A percentile compares a stretch with the other conserved stretches of the same genome.
phyloP scores from a whole-genome alignment of 2,888 invertebrate genomes.

The Brachycybe producta region DNA sequence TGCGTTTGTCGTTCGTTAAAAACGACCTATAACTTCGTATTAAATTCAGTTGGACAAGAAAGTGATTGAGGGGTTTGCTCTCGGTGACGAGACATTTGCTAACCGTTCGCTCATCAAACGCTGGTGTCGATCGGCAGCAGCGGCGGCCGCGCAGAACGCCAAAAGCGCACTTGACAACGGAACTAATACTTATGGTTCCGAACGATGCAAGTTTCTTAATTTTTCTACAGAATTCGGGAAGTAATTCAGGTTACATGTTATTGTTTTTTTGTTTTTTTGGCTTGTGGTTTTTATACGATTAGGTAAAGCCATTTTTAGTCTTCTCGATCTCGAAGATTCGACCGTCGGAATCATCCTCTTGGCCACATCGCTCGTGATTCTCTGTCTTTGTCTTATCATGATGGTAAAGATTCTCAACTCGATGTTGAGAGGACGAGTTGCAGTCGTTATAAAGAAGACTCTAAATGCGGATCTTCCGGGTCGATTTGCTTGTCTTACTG shows the following conservation, averaged over 20 bases:
- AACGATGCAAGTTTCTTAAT: background rate
- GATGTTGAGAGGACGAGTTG: slow-evolving; percentile 24
- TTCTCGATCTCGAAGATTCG: slow-evolving; percentile 27
- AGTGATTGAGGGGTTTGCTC: background rate
- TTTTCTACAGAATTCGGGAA: too few relatives aligned
- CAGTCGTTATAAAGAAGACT: background rate
- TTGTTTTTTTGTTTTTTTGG: too few relatives aligned
- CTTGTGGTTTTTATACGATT: too few relatives aligned
- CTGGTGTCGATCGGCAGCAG: background rate
- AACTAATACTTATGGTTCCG: background rate
- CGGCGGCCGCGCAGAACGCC: background rate
- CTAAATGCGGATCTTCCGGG: slow-evolving; percentile 3
- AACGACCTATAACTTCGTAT: background rate
- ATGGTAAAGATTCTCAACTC: slow-evolving; percentile 31
- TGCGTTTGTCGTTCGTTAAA: background rate
- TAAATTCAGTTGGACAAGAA: background rate
- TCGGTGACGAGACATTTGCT: background rate
- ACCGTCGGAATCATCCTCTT: slow-evolving; percentile 23
- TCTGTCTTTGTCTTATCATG: slow-evolving; percentile 18
- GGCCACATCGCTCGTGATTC: slow-evolving; percentile 14
- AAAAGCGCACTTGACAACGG: background rate
- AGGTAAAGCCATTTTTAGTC: slow-evolving; percentile 25
- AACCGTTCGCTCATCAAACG: background rate
- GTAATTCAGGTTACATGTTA: too few relatives aligned
- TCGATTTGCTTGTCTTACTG: slow-evolving; percentile 26